Base-by-base conservation (phyloP, 1,140 invertebrate genomes). In the Trichonephila inaurata region DNA sequence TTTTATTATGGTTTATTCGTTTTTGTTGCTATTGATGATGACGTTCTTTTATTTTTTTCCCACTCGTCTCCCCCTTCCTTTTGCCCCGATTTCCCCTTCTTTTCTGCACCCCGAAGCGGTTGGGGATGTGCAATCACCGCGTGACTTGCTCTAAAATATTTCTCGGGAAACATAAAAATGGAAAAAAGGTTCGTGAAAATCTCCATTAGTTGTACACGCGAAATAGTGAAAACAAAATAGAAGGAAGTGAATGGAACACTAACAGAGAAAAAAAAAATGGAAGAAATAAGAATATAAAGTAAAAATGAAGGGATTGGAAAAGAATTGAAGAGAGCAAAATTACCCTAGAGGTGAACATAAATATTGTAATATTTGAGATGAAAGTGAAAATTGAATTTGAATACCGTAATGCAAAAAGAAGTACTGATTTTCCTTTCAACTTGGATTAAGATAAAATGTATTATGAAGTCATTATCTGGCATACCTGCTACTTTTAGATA, bases 21-120 rank as follows among this genome's bases (percentile, higher is more conserved):
- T 87, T 87, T 87, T 40, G 60, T 89, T 89, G 87, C 87, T 89
- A 72, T 89, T 89, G 87, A 89, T 89, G 87, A 69, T 69, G 62
- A 69, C 62, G 87, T 89, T 21, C n/a, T 72, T 89, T 69, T 89
- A n/a, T 89, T 89, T 89, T 19, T 89, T 3, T n/a, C n/a, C 19
- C 60, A 69, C 1, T 89, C 1, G 2, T 51, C 33, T 69, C 69
- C 28, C 28, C 28, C 16, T 88, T 24, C n/a, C 2, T 10, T 18
- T 24, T 28, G 28, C 28, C 4, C 18, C 2, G 10, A 18, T 64
- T 64, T 64, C 18, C 21, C 16, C 6, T 16, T 40, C 28, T 33
- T 77, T 77, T 19, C 82, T 87, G 16, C 60, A 87, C 58, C 28
- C 28, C 7, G 60, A 87, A 64, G 60, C 16, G 60, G 16, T 40